Evolutionary conservation across 2,113 vertebrate genomes (phyloP).

Genomic region (Ammospiza caudacuta): DNA sequence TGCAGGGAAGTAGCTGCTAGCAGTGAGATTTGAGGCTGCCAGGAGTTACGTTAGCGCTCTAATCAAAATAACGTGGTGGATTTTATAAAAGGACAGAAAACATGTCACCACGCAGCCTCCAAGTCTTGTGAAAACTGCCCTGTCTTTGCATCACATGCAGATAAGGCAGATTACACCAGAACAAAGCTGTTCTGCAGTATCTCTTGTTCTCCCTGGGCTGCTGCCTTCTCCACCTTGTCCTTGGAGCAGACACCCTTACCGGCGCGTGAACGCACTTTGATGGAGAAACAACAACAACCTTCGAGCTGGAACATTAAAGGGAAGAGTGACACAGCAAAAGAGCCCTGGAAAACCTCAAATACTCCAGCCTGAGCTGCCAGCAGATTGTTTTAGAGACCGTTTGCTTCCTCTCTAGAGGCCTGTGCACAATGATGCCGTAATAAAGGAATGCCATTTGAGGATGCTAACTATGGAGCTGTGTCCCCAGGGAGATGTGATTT

Average conservation of each 20-base stretch:
- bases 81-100: slow-evolving; percentile 10
- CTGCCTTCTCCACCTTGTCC: not conserved
- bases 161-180: slow-evolving; percentile 19
- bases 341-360: slow-evolving; percentile 41
- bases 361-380: not conserved
- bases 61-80: not conserved
- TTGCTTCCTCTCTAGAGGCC: slow-evolving; percentile 15
- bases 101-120: not conserved
- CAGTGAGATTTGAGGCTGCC: not conserved
- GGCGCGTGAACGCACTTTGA: not conserved
- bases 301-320: not conserved
- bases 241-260: not conserved
- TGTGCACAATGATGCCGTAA: not conserved
- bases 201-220: not conserved
- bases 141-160: not conserved
- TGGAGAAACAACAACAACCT: not conserved
- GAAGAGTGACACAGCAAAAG: slow-evolving; percentile 29
- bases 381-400: not conserved
- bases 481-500: not conserved
- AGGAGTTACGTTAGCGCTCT: not conserved
- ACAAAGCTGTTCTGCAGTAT: not conserved
- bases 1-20: not conserved
- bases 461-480: not conserved
- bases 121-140: not conserved
- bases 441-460: not conserved